phyloP scores from a whole-genome alignment of 2,113 vertebrate species.

The Ramphastos sulfuratus region DNA sequence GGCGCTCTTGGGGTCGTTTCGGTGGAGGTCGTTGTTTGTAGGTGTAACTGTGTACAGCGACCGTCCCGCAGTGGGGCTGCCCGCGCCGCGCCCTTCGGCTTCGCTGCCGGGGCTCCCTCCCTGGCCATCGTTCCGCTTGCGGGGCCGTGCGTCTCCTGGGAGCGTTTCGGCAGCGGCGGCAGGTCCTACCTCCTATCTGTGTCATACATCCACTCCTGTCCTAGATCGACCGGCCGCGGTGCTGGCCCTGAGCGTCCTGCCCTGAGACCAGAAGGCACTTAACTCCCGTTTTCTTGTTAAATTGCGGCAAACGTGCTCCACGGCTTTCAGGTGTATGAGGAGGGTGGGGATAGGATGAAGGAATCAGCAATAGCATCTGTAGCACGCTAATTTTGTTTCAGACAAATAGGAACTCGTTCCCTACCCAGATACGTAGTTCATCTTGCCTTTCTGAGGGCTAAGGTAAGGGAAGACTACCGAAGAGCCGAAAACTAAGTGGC shows the following conservation, averaged over 20 bases:
- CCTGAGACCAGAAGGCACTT: not conserved
- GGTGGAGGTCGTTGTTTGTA: not conserved
- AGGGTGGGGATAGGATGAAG: not conserved
- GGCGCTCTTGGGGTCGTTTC: not conserved
- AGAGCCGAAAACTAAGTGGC: rapidly evolving
- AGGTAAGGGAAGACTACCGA: not conserved
- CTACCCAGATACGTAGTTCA: not conserved
- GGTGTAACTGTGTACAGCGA: not conserved
- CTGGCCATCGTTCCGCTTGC: not conserved
- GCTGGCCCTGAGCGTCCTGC: not conserved
- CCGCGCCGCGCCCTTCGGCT: not conserved
- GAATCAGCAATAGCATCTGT: not conserved
- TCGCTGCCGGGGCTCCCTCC: not conserved
- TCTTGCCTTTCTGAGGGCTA: not conserved
- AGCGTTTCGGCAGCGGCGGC: not conserved
- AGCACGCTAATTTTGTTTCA: not conserved
- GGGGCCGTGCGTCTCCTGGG: not conserved
- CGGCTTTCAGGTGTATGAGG: not conserved
- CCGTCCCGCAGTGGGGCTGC: not conserved
- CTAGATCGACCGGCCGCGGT: not conserved
- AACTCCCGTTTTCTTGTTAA: not conserved
- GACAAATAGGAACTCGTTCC: not conserved
- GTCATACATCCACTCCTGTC: rapidly evolving
- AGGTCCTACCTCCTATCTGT: not conserved
- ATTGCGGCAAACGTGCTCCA: not conserved